Evolutionary conservation across 2,797 vertebrate genomes (phyloP), one percentile per base, ranked within the genome.

Genomic region (Catamblyrhynchus diadema): DNA sequence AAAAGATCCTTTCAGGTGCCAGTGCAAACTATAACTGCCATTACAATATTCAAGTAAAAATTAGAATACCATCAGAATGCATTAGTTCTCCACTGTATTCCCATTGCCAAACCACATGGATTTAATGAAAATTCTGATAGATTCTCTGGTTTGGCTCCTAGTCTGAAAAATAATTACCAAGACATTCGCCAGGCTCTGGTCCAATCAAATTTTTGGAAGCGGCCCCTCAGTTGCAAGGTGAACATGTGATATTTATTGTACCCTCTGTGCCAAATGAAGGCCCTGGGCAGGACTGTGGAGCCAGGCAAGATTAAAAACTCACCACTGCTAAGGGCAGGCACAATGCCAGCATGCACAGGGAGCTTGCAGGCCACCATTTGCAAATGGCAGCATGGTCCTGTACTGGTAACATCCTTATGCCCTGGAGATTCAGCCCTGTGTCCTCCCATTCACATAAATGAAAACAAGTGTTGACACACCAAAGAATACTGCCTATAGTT

Each of bases 281-380:
- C 12, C 30, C 73, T 54, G 41, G 14, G 37, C 57, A 83, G 28
- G 33, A 32, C 17, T 2, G 12, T 2, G 5, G 11, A 11, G 39
- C 21, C 10, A 19, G 37, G 37, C 21, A 23, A 41, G 51, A 27
- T 0, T 0, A 81, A 33, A 3, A 60, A 32, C 8, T 50, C 54
- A 20, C 19, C 24, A 2, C 2, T 32, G n/a, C 53, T 72, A 39
- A 65, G 0, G 0, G 59, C 57, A 75, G 59, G 57, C 71, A 86
- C 54, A 86, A 25, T 47, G 23, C 64, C 78, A 79, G 59, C 42
- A 56, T 28, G 70, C 16, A 48, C 50, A 90, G 39, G 80, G 54
- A 5, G 24, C 57, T 20, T 42, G 21, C 15, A 81, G 82, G 53
- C 57, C 69, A 54, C 42, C 9, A 22, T 56, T 86, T 86, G 20